A percentile compares a stretch with the other conserved stretches of the same genome.
Evolutionary conservation across 2,113 vertebrate genomes (phyloP).

Genomic region (Strigops habroptila): DNA sequence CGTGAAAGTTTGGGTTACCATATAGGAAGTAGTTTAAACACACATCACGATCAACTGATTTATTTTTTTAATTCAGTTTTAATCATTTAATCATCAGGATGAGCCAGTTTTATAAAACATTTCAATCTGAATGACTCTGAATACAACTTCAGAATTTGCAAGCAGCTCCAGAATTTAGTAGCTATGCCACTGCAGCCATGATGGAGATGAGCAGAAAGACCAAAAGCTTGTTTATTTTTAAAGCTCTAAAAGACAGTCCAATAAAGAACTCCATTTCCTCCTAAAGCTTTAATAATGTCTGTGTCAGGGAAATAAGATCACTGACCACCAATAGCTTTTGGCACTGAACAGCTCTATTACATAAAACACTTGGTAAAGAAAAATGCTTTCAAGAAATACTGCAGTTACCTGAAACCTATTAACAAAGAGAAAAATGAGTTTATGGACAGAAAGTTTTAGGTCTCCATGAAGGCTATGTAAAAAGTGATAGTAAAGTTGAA

Average conservation of each 20-base stretch:
- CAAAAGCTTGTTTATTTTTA: not conserved
- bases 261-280: not conserved
- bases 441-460: not conserved
- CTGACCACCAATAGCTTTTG: not conserved
- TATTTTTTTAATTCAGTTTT: not conserved
- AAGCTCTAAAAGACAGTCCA: not conserved
- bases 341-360: not conserved
- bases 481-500: not conserved
- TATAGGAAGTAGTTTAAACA: not conserved
- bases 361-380: not conserved
- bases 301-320: not conserved
- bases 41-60: not conserved
- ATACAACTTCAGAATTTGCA: not conserved
- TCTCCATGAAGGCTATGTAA: not conserved
- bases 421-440: not conserved
- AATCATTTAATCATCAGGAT: not conserved
- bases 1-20: not conserved
- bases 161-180: not conserved
- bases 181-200: not conserved
- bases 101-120: not conserved
- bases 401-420: not conserved
- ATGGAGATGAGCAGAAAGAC: not conserved
- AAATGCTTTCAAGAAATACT: not conserved
- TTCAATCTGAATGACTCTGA: not conserved
- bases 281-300: not conserved